Percentiles rank a stretch among this genome's conserved stretches.
These are phyloP conservation scores for Alligator mississippiensis DNA, from an alignment of 2,113 vertebrate species.

Conservation along the genomic window DNA sequence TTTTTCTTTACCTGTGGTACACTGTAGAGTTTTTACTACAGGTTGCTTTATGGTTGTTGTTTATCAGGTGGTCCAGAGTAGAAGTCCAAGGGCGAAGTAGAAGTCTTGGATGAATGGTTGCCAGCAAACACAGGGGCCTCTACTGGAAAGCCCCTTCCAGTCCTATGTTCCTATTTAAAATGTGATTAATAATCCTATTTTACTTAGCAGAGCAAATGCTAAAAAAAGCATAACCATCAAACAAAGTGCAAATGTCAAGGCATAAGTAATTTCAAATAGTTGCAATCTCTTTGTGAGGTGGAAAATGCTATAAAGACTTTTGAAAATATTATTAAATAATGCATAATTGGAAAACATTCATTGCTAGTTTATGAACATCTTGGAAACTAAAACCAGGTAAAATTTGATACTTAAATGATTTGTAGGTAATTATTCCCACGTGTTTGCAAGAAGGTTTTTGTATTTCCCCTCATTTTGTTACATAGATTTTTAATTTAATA, in stretches of 20 bases:
- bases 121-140: too few relatives aligned
- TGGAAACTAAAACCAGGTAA: background rate
- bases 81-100: too few relatives aligned
- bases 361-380: background rate
- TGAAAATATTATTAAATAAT: background rate
- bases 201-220: background rate
- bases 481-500: background rate
- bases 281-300: background rate
- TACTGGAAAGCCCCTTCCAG: too few relatives aligned
- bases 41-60: too few relatives aligned
- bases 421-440: background rate
- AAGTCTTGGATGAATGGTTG: too few relatives aligned
- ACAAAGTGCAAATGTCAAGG: background rate
- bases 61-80: too few relatives aligned
- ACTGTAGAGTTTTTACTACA: too few relatives aligned
- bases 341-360: background rate
- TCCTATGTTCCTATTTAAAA: too few relatives aligned
- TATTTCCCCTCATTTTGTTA: conserved; percentile 19
- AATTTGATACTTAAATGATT: background rate
- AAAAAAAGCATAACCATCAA: background rate
- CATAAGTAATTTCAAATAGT: background rate
- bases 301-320: background rate
- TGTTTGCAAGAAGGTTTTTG: background rate
- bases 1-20: too few relatives aligned
- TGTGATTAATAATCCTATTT: background rate